phyloP scores from a whole-genome alignment of 2,797 vertebrate species.

The Arnoldichthys spilopterus region DNA sequence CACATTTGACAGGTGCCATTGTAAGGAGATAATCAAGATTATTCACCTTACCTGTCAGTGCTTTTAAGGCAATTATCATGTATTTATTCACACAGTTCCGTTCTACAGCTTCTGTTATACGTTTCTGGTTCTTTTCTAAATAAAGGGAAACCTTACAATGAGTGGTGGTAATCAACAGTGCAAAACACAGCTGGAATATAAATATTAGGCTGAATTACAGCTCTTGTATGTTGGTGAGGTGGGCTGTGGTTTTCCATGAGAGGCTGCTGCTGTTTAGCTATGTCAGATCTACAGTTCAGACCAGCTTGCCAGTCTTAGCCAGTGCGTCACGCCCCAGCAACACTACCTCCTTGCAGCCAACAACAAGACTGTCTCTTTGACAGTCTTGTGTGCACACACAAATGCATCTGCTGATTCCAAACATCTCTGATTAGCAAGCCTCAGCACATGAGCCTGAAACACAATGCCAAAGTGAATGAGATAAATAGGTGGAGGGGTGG shows the following conservation, averaged over 20 bases:
- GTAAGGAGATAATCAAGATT: too few species aligned
- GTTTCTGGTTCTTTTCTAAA: too few species aligned
- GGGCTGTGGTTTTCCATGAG: background rate
- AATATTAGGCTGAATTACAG: background rate
- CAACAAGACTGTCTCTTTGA: constrained; percentile 18
- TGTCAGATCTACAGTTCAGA: constrained; percentile 18
- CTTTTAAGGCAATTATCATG: too few species aligned
- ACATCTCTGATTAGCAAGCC: constrained; percentile 30
- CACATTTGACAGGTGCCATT: too few species aligned
- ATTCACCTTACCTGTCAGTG: too few species aligned
- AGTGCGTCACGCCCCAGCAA: constrained; percentile 7
- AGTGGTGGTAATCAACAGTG: background rate
- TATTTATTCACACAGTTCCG: too few species aligned
- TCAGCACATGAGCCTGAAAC: constrained; percentile 38
- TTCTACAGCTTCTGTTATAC: too few species aligned
- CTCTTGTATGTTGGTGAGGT: background rate
- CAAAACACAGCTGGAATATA: background rate
- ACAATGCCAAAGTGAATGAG: constrained; percentile 6
- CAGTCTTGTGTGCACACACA: constrained; percentile 9
- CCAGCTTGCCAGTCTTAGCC: constrained; percentile 4
- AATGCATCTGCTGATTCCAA: constrained; percentile 5
- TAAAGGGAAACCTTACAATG: too few species aligned
- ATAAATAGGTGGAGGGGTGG: constrained; percentile 27
- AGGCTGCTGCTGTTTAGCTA: constrained; percentile 1
- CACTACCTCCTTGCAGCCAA: constrained; percentile 20